phyloP scores from a whole-genome alignment of 2,888 invertebrate genomes.

The Dione vanillae region DNA sequence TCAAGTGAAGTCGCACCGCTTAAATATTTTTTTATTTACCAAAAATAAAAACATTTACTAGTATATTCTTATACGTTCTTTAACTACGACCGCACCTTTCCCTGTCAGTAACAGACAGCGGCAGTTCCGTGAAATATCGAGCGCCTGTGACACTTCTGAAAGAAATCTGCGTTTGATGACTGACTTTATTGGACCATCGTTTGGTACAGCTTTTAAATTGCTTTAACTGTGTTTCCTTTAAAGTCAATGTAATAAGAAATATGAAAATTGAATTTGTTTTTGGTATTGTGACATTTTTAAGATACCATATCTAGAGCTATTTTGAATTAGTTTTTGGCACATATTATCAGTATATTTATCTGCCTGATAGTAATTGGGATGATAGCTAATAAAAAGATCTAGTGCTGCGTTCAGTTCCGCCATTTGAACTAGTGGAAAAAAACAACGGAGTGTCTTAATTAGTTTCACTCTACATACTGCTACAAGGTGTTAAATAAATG shows the following conservation, averaged over 20 bases:
- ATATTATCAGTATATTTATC: too few species aligned
- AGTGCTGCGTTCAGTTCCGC: too few species aligned
- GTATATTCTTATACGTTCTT: not conserved
- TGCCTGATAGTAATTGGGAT: too few species aligned
- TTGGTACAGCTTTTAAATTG: conserved; percentile 22
- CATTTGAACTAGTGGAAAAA: too few species aligned
- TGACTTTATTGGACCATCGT: conserved; percentile 39
- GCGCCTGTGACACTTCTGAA: conserved; percentile 44
- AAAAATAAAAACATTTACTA: too few species aligned
- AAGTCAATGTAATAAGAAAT: not conserved
- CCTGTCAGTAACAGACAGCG: conserved; percentile 42
- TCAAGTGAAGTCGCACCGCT: too few species aligned
- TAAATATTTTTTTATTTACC: too few species aligned
- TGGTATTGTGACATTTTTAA: not conserved
- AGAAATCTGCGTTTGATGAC: conserved; percentile 51
- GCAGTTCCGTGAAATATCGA: conserved; percentile 47
- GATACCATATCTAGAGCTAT: not conserved
- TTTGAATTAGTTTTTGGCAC: too few species aligned
- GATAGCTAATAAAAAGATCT: too few species aligned
- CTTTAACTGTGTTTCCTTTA: not conserved
- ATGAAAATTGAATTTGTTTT: not conserved
- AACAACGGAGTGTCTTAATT: too few species aligned
- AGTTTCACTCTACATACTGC: too few species aligned
- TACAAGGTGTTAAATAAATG: too few species aligned
- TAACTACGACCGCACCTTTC: conserved; percentile 3